Evolutionary conservation across 1,140 invertebrate species (phyloP), one percentile per base, ranked within the genome.

Genomic region (Ylistrum balloti): DNA sequence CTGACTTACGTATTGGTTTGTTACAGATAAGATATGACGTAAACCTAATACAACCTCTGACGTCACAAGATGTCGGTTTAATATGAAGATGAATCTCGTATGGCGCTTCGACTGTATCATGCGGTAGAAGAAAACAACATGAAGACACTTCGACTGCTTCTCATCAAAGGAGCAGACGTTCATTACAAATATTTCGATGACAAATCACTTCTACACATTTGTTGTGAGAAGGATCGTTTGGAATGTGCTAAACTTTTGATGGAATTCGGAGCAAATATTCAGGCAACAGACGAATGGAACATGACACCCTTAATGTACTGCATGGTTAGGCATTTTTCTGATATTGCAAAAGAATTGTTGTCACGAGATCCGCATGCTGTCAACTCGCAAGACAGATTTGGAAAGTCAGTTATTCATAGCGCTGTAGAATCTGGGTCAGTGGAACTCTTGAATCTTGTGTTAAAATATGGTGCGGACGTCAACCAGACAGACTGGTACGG

Each of bases 261-360:
- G 20, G 87, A 92, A 17, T 41, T 88, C 33, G 92, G 92, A 13
- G 92, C 93, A 2, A 86, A 87, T 15, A 86, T 94, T 17, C 88
- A 88, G n/a, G 86, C 90, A 7, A 20, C 90, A 32, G 93, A 94
- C 56, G 90, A 92, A 86, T 94, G 93, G 93, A 88, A 92, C 17
- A 92, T 92, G 87, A 92, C 93, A 3, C 93, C 93, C 2, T 45
- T 94, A 0, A 92, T 92, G 90, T 93, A 92, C 56, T 90, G 91
- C 33, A 88, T 92, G 7, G 56, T 89, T 9, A 88, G 92, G 17
- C 88, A 92, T 32, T 91, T 90, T 88, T 22, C 38, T 32, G 92
- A 94, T 11, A 86, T 93, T 9, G 90, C 89, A 17, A 41, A 93
- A 32, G 74, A 92, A n/a, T 56, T 93, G 0, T 56, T 93, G 22